Percentiles rank a stretch among this genome's conserved stretches.
These are phyloP conservation scores for Coracias cyanogaster DNA, from an alignment of 2,797 vertebrate species.

Conservation along the genomic window DNA sequence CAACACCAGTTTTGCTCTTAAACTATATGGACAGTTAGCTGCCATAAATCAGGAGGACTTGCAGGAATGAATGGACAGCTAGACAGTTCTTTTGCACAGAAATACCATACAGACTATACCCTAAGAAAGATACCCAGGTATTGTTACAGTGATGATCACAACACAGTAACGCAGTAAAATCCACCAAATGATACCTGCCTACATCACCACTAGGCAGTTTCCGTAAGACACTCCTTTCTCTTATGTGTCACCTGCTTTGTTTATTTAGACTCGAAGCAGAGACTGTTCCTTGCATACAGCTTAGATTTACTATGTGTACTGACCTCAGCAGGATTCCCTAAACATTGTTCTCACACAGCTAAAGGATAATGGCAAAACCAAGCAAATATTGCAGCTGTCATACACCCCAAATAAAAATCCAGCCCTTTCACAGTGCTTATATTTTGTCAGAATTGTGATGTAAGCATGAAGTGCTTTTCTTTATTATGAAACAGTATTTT, in stretches of 20 bases:
- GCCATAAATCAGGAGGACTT: neutral
- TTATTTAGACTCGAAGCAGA: neutral
- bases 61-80: neutral
- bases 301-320: neutral
- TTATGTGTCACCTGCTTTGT: neutral
- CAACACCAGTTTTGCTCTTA: neutral
- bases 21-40: neutral
- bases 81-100: neutral
- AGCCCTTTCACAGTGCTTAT: neutral
- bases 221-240: neutral
- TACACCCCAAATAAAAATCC: neutral
- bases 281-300: neutral
- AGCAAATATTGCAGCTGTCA: neutral
- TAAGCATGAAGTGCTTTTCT: neutral
- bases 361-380: neutral
- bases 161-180: neutral
- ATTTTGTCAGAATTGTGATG: neutral
- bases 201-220: neutral
- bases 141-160: neutral
- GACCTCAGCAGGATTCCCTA: neutral
- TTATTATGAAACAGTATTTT: neutral
- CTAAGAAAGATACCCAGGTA: neutral
- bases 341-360: neutral
- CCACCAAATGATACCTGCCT: neutral
- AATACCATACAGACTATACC: neutral